These are phyloP conservation scores for Centrocercus urophasianus DNA, from an alignment of 2,113 vertebrate species.

Conservation along the genomic window DNA sequence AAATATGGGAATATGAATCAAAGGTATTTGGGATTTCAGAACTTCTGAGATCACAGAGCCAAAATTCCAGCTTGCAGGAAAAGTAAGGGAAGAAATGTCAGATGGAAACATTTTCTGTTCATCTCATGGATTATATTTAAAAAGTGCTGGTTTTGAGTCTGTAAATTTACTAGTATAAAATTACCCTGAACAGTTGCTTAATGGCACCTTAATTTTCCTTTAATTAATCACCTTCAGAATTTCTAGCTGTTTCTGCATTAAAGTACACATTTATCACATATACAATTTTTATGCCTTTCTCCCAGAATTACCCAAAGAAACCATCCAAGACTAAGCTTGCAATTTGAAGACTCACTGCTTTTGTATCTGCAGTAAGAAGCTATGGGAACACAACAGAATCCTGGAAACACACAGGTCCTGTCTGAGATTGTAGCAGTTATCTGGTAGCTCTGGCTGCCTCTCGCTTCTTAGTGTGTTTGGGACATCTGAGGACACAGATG, in stretches of 20 bases:
- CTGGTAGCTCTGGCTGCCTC: background rate
- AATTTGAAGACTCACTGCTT: background rate
- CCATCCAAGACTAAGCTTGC: background rate
- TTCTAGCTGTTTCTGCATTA: conserved; percentile 72
- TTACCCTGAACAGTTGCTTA: conserved; percentile 79
- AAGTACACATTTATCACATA: conserved; percentile 65
- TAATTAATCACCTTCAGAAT: conserved; percentile 78
- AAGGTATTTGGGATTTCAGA: background rate
- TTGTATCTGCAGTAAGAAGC: background rate
- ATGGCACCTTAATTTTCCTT: conserved; percentile 76
- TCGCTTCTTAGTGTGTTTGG: conserved; percentile 4
- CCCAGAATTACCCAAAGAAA: conserved; percentile 43
- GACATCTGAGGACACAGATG: conserved; percentile 39
- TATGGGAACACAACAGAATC: background rate
- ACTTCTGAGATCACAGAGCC: background rate
- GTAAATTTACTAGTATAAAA: conserved; percentile 75
- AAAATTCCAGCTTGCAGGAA: conserved; percentile 43
- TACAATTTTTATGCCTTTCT: conserved; percentile 61
- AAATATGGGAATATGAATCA: conserved; percentile 41
- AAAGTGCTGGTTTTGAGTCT: conserved; percentile 47
- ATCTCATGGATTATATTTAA: conserved; percentile 70
- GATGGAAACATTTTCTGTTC: conserved; percentile 46
- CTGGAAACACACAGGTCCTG: background rate
- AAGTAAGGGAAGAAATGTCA: conserved; percentile 57
- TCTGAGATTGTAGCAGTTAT: background rate